phyloP scores from a whole-genome alignment of 2,797 vertebrate species.

The Fringilla coelebs region DNA sequence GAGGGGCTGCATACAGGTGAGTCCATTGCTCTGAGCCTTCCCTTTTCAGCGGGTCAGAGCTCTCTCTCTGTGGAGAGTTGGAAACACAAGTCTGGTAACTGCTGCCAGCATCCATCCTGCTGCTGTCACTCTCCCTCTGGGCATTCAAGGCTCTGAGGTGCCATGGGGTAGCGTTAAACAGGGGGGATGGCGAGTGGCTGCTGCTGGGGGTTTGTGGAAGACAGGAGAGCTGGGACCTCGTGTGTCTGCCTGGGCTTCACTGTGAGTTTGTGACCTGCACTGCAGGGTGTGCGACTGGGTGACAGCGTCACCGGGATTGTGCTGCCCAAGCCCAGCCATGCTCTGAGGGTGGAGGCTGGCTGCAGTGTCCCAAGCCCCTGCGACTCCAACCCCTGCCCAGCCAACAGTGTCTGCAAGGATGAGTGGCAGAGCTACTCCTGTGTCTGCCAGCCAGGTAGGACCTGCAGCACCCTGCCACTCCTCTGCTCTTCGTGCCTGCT shows the following conservation, averaged over 20 bases:
- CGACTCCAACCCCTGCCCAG: slow-evolving; percentile 86
- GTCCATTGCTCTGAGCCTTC: neutral
- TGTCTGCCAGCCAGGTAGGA: slow-evolving; percentile 87
- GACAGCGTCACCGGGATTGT: slow-evolving; percentile 81
- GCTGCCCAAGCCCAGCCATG: slow-evolving; percentile 84
- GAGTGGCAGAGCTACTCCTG: slow-evolving; percentile 92
- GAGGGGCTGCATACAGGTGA: slow-evolving; percentile 94
- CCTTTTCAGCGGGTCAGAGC: neutral
- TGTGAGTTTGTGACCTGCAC: neutral
- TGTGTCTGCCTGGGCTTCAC: neutral
- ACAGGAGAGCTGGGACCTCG: neutral
- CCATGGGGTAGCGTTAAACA: neutral
- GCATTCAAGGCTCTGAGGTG: neutral
- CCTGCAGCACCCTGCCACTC: neutral
- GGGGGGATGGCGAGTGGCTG: neutral
- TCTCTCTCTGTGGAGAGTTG: neutral
- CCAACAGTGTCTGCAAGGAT: slow-evolving; percentile 86
- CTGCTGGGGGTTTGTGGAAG: neutral
- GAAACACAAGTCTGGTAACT: neutral
- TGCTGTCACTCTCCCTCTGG: neutral
- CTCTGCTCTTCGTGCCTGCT: neutral
- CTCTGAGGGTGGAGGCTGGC: slow-evolving; percentile 87
- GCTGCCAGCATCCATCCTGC: neutral
- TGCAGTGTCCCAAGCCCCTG: slow-evolving; percentile 86
- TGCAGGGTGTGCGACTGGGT: slow-evolving; percentile 90